Evolutionary conservation across 2,113 vertebrate species (phyloP).

Genomic region (Leucosticte australis): DNA sequence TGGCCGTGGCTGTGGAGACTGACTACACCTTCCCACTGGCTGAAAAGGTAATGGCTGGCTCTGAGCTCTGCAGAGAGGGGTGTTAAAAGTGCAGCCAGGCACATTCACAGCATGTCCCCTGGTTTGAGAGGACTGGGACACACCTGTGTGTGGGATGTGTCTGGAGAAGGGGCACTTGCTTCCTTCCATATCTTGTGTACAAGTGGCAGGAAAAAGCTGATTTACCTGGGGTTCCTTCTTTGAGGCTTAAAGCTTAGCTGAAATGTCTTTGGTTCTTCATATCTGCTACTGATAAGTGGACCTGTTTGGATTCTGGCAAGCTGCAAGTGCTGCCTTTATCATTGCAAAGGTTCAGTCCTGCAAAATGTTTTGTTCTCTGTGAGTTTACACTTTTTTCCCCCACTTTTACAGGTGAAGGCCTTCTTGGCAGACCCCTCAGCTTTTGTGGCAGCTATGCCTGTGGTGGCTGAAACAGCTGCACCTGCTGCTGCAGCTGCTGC

Average conservation of each 20-base stretch:
- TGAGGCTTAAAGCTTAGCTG: background rate
- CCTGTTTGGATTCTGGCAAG: background rate
- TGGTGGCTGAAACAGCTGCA: conserved; percentile 44
- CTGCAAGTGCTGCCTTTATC: background rate
- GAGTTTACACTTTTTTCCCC: background rate
- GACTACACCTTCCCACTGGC: conserved; percentile 94
- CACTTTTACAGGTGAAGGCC: conserved; percentile 84
- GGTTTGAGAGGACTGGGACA: fast-evolving
- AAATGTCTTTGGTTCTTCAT: fast-evolving
- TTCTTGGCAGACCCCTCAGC: conserved; percentile 94
- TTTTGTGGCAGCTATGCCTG: conserved; percentile 81
- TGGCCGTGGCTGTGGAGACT: conserved; percentile 93
- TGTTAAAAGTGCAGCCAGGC: fast-evolving
- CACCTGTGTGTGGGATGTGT: fast-evolving
- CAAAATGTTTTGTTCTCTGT: background rate
- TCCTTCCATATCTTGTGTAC: fast-evolving
- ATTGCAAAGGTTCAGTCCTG: background rate
- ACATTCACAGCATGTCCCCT: fast-evolving
- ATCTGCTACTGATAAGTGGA: fast-evolving
- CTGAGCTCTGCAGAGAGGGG: background rate
- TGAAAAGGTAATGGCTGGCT: conserved; percentile 85
- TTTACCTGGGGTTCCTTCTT: no score
- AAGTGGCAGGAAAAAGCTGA: background rate
- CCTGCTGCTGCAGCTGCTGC: conserved; percentile 64
- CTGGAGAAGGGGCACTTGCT: background rate